A percentile compares a stretch with the other conserved stretches of the same genome.
These are phyloP conservation scores for Trichopria drosophilae DNA, from an alignment of 2,888 invertebrate species.

Conservation along the genomic window DNA sequence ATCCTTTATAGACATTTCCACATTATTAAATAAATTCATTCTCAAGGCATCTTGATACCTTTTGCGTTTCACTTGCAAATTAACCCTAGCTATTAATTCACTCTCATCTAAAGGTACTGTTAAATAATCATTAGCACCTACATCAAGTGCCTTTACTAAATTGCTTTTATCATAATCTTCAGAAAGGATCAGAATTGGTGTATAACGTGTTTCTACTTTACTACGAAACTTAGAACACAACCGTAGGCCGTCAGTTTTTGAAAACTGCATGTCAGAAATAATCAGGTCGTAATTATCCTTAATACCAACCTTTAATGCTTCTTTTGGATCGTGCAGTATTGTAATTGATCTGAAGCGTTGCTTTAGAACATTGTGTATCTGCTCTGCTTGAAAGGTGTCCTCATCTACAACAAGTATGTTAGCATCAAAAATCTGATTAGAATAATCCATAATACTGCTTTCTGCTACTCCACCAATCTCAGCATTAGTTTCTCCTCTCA, in stretches of 20 bases:
- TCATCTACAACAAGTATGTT: conserved; percentile 15
- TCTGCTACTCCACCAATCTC: conserved; percentile 18
- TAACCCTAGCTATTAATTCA: conserved; percentile 12
- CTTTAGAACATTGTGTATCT: conserved; percentile 11
- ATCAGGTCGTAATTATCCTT: conserved; percentile 10
- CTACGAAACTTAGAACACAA: conserved; percentile 10
- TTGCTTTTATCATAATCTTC: conserved; percentile 12
- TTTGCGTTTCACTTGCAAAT: conserved; percentile 5
- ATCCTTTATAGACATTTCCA: conserved; percentile 8
- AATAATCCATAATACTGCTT: conserved; percentile 16
- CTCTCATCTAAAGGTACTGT: conserved; percentile 10
- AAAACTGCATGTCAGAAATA: conserved; percentile 11
- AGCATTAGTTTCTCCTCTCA: conserved; percentile 18
- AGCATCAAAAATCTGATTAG: conserved; percentile 14
- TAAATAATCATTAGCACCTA: conserved; percentile 15
- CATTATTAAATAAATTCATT: conserved; percentile 7
- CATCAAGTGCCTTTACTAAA: conserved; percentile 11
- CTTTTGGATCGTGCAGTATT: conserved; percentile 12
- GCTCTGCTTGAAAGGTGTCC: conserved; percentile 10
- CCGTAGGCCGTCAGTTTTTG: conserved; percentile 7
- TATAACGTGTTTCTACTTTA: conserved; percentile 10
- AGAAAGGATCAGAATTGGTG: conserved; percentile 10
- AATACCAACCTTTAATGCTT: conserved; percentile 13
- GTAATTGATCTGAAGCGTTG: conserved; percentile 5
- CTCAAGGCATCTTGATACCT: conserved; percentile 9